Conservation (phyloP, 2,797 vertebrate genomes). For the Poeciliopsis turneri region DNA sequence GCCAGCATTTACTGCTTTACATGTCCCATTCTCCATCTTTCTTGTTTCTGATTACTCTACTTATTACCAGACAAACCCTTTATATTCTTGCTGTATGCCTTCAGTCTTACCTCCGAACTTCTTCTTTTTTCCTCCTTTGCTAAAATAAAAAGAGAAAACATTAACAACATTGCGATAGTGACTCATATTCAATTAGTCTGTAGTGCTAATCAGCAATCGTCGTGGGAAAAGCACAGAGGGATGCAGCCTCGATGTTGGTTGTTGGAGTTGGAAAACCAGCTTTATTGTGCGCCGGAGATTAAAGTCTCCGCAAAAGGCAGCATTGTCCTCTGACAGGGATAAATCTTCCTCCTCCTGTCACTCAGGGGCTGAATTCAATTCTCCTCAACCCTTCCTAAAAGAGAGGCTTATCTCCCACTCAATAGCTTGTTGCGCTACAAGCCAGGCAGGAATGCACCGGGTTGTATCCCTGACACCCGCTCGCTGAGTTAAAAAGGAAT, state of each 20-base stretch:
- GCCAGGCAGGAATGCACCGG: conserved; percentile 88
- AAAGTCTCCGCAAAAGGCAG: conserved; percentile 92
- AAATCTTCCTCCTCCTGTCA: conserved; percentile 99
- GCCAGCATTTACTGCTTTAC: conserved; percentile 53
- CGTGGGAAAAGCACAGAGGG: conserved; percentile 95
- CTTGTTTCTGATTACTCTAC: conserved; percentile 43
- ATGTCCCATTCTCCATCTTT: conserved; percentile 40
- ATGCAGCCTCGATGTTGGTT: conserved; percentile 45
- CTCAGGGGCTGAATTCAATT: conserved; percentile 98
- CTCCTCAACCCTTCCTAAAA: conserved; percentile 90
- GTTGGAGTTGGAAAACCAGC: conserved; percentile 80
- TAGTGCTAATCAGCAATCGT: conserved; percentile 92
- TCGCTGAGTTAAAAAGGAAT: conserved; percentile 81
- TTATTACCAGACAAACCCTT: conserved; percentile 46
- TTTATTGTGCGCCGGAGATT: conserved; percentile 97
- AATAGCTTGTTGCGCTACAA: conserved; percentile 96
- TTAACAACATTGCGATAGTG: conserved; percentile 89
- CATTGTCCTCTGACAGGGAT: conserved; percentile 94
- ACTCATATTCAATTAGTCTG: conserved; percentile 85
- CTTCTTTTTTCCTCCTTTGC: conserved; percentile 33
- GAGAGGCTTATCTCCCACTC: conserved; percentile 97
- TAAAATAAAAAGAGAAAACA: conserved; percentile 34
- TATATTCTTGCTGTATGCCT: conserved; percentile 51
- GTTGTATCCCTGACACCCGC: conserved; percentile 83
- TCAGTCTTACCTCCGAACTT: conserved; percentile 58